Evolutionary conservation across 2,888 invertebrate genomes (phyloP).

Genomic region (Hypselothyrea guttata): DNA sequence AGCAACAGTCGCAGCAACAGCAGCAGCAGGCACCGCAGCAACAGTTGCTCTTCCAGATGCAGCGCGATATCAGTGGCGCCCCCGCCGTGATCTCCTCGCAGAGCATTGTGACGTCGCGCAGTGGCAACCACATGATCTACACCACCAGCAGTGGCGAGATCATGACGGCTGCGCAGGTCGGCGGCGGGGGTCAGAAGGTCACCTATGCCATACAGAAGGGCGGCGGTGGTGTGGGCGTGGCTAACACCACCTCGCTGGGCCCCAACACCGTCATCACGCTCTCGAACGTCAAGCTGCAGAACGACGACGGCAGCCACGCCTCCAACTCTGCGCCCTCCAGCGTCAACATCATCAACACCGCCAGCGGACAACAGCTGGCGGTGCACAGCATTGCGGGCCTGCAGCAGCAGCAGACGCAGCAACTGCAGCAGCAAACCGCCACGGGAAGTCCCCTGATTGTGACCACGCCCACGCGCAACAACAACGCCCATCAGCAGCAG

Average conservation of each 20-base stretch:
- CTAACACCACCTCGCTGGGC: conserved; percentile 61
- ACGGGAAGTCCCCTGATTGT: conserved; percentile 68
- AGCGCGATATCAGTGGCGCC: conserved; percentile 68
- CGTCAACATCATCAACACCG: conserved; percentile 77
- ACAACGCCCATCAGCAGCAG: conserved; percentile 65
- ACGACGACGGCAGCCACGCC: conserved; percentile 53
- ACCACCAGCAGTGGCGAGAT: conserved; percentile 76
- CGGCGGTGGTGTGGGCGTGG: conserved; percentile 39
- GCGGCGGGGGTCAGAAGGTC: conserved; percentile 75
- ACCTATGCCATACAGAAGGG: conserved; percentile 72
- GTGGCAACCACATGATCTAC: conserved; percentile 80
- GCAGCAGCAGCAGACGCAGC: conserved; percentile 53
- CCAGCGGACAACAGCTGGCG: conserved; percentile 79
- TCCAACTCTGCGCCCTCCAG: conserved; percentile 49
- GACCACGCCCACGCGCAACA: conserved; percentile 75
- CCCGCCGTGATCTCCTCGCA: conserved; percentile 50
- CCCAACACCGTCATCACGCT: conserved; percentile 79
- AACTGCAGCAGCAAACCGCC: conserved; percentile 40
- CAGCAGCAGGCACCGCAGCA: conserved; percentile 65
- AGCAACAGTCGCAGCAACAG: conserved; percentile 54
- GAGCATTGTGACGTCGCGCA: conserved; percentile 58
- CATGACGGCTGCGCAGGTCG: conserved; percentile 51
- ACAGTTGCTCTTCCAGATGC: conserved; percentile 75
- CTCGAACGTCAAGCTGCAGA: conserved; percentile 79
- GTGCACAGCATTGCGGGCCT: conserved; percentile 76